Conservation (phyloP, 2,797 vertebrate genomes). For the Steatocranus sp. region DNA sequence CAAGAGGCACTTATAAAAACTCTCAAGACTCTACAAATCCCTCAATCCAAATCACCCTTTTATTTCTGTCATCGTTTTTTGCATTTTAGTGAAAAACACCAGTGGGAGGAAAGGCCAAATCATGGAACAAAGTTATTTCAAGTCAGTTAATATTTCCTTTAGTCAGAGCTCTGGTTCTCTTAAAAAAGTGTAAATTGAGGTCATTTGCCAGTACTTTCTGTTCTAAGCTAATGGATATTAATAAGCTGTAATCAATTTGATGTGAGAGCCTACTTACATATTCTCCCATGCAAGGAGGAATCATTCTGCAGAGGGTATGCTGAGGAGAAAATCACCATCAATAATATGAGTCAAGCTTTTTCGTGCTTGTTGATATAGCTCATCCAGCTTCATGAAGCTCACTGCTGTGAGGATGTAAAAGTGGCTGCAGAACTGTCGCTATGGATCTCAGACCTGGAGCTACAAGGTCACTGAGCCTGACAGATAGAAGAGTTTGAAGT, state of each 20-base stretch:
- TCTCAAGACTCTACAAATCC: neutral
- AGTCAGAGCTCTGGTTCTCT: slow-evolving; percentile 9
- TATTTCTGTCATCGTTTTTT: neutral
- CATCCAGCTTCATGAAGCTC: neutral
- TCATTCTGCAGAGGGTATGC: neutral
- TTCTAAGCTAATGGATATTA: slow-evolving; percentile 49
- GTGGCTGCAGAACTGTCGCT: neutral
- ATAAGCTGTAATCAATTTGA: slow-evolving; percentile 51
- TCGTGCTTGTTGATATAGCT: neutral
- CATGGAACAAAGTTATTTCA: slow-evolving; percentile 12
- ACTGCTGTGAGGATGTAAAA: neutral
- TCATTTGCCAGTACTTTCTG: slow-evolving; percentile 39
- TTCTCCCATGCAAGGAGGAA: neutral
- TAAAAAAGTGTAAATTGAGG: slow-evolving; percentile 38
- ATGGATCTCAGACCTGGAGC: neutral
- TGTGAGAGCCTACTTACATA: slow-evolving; percentile 28
- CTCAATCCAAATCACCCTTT: neutral
- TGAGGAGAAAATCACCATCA: slow-evolving; percentile 4
- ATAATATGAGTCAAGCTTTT: slow-evolving; percentile 7
- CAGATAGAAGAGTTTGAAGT: slow-evolving; percentile 36
- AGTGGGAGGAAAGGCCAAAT: neutral
- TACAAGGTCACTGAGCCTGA: slow-evolving; percentile 31
- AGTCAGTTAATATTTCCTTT: slow-evolving; percentile 32
- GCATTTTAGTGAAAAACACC: neutral
- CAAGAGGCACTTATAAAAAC: neutral